Percentiles rank a stretch among this genome's conserved stretches.
phyloP scores from a whole-genome alignment of 2,113 vertebrate genomes.

The Channa maculata region DNA sequence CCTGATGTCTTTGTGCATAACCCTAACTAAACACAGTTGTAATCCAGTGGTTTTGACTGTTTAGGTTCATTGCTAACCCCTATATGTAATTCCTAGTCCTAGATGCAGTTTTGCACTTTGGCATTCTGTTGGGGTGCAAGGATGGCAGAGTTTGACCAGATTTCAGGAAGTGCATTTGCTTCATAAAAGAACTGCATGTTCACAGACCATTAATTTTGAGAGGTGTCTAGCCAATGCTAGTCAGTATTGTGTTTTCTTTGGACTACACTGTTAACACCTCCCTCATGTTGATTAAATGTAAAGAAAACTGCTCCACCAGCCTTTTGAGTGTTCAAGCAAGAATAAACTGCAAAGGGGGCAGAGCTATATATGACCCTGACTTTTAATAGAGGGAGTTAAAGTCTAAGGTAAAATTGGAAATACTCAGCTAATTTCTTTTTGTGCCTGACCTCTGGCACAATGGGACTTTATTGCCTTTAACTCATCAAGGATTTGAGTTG shows the following conservation, averaged over 20 bases:
- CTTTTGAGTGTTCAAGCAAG: constrained; percentile 52
- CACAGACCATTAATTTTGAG: constrained; percentile 34
- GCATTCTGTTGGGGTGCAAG: constrained; percentile 15
- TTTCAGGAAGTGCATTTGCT: constrained; percentile 18
- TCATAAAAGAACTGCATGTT: constrained; percentile 15
- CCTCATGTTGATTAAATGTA: constrained; percentile 57
- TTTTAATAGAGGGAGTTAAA: constrained; percentile 39
- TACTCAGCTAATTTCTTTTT: constrained; percentile 52
- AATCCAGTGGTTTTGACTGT: too few species aligned
- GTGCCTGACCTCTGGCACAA: constrained; percentile 47
- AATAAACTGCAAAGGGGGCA: constrained; percentile 35
- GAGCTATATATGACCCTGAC: constrained; percentile 36
- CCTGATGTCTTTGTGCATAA: too few species aligned
- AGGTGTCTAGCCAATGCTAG: constrained; percentile 9
- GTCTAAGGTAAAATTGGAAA: constrained; percentile 68
- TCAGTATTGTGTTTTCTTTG: constrained; percentile 33
- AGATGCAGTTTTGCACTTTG: constrained; percentile 24
- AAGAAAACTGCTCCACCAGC: constrained; percentile 54
- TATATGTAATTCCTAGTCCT: constrained; percentile 25
- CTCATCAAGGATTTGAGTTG: constrained; percentile 45
- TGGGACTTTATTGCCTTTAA: constrained; percentile 53
- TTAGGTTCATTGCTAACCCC: not conserved
- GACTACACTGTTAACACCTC: constrained; percentile 37
- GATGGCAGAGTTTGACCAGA: constrained; percentile 25
- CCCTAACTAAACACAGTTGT: too few species aligned